phyloP scores from a whole-genome alignment of 2,797 vertebrate species.

The Podarcis lilfordi region DNA sequence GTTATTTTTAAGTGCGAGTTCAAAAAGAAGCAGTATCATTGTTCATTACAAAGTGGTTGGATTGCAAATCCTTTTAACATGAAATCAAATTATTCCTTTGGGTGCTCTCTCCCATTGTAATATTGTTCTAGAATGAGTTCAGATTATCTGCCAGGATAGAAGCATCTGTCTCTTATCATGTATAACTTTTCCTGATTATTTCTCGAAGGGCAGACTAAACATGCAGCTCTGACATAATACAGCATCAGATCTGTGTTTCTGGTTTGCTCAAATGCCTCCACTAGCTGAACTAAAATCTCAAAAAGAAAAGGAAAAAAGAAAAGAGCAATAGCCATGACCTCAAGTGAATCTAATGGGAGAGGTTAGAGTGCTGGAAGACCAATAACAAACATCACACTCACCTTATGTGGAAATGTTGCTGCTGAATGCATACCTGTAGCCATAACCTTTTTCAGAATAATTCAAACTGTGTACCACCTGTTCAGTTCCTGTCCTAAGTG shows the following conservation, averaged over 20 bases:
- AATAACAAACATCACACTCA: conserved; percentile 27
- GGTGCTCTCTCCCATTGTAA: conserved; percentile 52
- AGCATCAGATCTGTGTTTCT: conserved; percentile 80
- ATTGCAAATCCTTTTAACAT: conserved; percentile 27
- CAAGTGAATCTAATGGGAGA: conserved; percentile 45
- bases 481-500: too few species aligned
- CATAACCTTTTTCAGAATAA: too few species aligned
- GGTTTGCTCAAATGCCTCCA: conserved; percentile 72
- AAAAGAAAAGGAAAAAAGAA: neutral
- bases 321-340: conserved; percentile 61
- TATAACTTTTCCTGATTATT: conserved; percentile 81
- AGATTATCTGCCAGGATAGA: conserved; percentile 64
- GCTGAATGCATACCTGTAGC: too few species aligned
- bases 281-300: conserved; percentile 58
- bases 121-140: conserved; percentile 66
- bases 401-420: too few species aligned
- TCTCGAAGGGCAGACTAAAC: conserved; percentile 81
- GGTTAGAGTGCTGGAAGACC: conserved; percentile 28
- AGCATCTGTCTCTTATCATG: conserved; percentile 82
- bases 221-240: conserved; percentile 76
- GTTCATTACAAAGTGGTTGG: neutral
- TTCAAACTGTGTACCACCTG: too few species aligned
- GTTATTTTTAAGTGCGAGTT: neutral
- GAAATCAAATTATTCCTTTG: conserved; percentile 33
- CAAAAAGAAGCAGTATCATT: conserved; percentile 13